Conservation (phyloP, 2,113 vertebrate species). For the Plecotus auritus region DNA sequence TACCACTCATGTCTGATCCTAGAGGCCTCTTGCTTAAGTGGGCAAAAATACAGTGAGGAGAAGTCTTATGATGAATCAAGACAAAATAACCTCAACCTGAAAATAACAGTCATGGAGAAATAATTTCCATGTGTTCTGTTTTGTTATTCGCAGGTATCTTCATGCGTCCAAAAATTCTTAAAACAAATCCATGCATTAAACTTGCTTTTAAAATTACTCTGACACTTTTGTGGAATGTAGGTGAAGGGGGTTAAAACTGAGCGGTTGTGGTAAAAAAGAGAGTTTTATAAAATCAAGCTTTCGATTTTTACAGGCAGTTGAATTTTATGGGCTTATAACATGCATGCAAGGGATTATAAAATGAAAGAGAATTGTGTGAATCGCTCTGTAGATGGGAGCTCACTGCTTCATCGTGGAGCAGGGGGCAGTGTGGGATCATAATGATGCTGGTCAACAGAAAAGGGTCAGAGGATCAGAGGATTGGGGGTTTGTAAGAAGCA, state of each 20-base stretch:
- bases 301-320: conserved; percentile 39
- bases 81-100: background rate
- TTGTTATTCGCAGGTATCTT: background rate
- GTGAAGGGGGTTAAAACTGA: background rate
- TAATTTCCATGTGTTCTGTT: background rate
- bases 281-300: conserved; percentile 33
- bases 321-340: conserved; percentile 48
- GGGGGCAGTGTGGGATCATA: background rate
- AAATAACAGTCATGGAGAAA: conserved; percentile 17
- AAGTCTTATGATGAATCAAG: background rate
- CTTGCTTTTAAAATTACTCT: background rate
- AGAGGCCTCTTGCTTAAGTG: background rate
- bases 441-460: background rate
- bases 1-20: background rate
- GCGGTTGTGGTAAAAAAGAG: conserved; percentile 7
- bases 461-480: background rate
- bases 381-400: background rate
- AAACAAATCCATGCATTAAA: background rate
- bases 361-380: conserved; percentile 31
- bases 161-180: background rate
- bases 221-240: background rate
- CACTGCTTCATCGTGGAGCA: background rate
- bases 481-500: background rate
- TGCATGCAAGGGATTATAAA: conserved; percentile 36
- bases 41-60: background rate